Base-by-base conservation (phyloP, 2,797 vertebrate species). In the Holocentrus rufus region DNA sequence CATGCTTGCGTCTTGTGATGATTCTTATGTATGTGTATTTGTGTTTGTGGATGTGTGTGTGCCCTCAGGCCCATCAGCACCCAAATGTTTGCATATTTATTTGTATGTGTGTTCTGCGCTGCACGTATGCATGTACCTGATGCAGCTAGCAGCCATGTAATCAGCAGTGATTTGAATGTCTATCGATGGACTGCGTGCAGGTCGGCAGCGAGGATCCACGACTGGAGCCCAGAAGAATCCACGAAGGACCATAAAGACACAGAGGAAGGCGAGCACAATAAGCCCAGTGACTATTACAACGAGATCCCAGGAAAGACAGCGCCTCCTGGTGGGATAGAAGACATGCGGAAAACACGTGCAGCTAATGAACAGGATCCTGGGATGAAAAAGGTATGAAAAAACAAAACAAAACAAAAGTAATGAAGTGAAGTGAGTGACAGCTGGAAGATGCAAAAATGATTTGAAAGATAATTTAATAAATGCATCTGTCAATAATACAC, bases 271-370 rank as follows among this genome's bases (percentile, higher is more conserved):
- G 50, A 69, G 54, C 65, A 30, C 57, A 39, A 36, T 0, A 2
- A 72, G 25, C 69, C 46, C 56, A 88, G 79, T 5, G 93, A 95
- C 76, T 97, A 98, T 85, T 97, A 96, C 87, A 98, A 98, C 0
- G 91, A 95, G 88, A 93, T 94, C 86, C 95, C 94, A 20, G 92
- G 92, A 75, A 96, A 95, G 82, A 91, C 85, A 71, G 91, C 95
- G 5, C 93, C 94, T 18, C 62, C 85, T 0, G 95, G 94, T 2
- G 94, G 93, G 22, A 66, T 92, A 30, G 91, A 93, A 13, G 94
- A 94, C 31, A 84, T 92, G 79, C 87, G 90, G 52, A 22, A 88
- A 76, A 90, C 79, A 78, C 76, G 53, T 53, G 92, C 85, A 23
- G 76, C 89, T 47, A 89, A 86, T 15, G 90, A 88, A 59, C 92